Conservation (phyloP, 2,113 vertebrate genomes). For the Serilophus lunatus region DNA sequence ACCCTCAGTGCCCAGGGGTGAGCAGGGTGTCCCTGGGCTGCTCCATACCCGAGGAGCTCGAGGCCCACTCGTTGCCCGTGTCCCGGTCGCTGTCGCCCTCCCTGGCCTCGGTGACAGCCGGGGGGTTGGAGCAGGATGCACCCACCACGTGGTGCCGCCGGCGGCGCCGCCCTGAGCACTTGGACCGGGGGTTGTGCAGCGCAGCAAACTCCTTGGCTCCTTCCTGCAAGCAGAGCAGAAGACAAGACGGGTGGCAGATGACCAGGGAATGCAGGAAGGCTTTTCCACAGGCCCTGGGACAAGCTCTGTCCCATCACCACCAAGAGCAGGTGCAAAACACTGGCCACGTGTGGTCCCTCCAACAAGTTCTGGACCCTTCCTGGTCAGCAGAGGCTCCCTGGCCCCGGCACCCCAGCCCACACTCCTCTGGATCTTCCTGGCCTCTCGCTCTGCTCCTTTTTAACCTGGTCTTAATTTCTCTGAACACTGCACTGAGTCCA, state of each 20-base stretch:
- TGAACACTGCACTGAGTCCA: background rate
- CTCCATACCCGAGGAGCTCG: slow-evolving; percentile 89
- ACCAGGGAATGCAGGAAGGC: background rate
- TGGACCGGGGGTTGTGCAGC: slow-evolving; percentile 87
- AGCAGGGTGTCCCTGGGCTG: background rate
- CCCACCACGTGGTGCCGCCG: slow-evolving; percentile 78
- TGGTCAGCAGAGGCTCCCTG: fast-evolving
- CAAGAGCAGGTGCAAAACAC: background rate
- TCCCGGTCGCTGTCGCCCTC: slow-evolving; percentile 93
- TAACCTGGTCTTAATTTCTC: background rate
- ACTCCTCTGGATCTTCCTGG: background rate
- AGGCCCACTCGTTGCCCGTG: slow-evolving; percentile 84
- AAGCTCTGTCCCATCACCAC: background rate
- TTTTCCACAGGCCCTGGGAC: background rate
- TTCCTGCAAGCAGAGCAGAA: slow-evolving; percentile 77
- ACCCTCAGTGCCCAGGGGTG: no score
- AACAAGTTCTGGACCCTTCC: background rate
- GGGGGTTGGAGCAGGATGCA: slow-evolving; percentile 77
- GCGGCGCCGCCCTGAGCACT: slow-evolving; percentile 82
- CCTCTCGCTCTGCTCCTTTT: background rate
- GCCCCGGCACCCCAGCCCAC: background rate
- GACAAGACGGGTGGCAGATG: background rate
- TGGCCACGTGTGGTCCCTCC: fast-evolving
- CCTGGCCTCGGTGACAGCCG: slow-evolving; percentile 78
- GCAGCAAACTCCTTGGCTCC: slow-evolving; percentile 96